Evolutionary conservation across 2,888 invertebrate genomes (phyloP), one percentile per base, ranked within the genome.

Genomic region (Globia sparganii): DNA sequence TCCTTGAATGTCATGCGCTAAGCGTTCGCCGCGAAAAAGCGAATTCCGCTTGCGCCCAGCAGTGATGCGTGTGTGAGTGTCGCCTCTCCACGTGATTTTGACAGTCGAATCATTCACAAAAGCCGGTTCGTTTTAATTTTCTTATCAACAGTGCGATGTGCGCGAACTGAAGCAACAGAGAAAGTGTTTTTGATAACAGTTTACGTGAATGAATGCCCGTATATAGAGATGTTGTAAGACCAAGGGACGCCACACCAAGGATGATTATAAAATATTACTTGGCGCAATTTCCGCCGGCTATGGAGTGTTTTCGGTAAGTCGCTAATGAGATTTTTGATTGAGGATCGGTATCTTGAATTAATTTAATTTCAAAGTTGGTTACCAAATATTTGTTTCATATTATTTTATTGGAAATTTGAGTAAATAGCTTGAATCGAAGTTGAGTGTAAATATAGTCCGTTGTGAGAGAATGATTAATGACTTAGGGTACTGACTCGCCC

Each of bases 71-170:
- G 93, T 92, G 94, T 93, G 91, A 91, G 90, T 91, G 90, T 86
- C 89, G 81, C 72, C 83, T 81, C 86, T 87, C 94, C 96, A 96
- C 95, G 96, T 96, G 96, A 94, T 94, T 96, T 95, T 96, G 96
- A 96, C 96, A 96, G 94, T 92, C 90, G 89, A 88, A 87, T 84
- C 87, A 86, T 83, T 87, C 87, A 80, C 87, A 91, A 91, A 92
- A 92, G 92, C 94, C 94, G 94, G 94, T 87, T 90, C 83, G 87
- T 90, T 90, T 87, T 84, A 77, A 75, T 89, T 91, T 89, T 91
- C 83, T 86, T 89, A 89, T 89, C 90, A 89, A 89, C 89, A 89
- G 92, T 91, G 91, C 86, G 83, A 92, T 92, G 92, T 90, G 89
- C 83, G 88, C 78, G 87, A 78, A 84, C 86, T 91, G 87, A 89